Evolutionary conservation across 2,888 invertebrate species (phyloP).

Genomic region (Melieria crassipennis): DNA sequence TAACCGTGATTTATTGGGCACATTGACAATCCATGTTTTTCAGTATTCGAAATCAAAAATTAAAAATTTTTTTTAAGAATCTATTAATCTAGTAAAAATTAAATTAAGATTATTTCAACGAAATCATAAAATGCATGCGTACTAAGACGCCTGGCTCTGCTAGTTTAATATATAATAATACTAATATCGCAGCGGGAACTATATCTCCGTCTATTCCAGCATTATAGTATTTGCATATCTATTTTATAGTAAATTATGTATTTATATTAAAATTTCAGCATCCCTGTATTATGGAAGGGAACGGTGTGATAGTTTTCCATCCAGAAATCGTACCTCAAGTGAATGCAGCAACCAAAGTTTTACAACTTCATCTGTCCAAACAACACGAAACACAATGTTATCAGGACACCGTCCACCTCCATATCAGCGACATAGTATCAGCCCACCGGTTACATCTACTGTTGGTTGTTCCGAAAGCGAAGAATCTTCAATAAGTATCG

Average conservation of each 20-base stretch:
- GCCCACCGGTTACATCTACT: conserved; percentile 68
- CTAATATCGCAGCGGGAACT: too few relatives aligned
- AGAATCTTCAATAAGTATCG: conserved; percentile 75
- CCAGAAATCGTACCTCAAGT: conserved; percentile 75
- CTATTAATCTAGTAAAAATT: too few relatives aligned
- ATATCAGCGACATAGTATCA: conserved; percentile 63
- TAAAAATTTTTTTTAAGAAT: too few relatives aligned
- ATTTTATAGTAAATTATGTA: background rate
- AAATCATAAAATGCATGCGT: too few relatives aligned
- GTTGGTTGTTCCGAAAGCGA: conserved; percentile 75
- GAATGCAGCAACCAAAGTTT: conserved; percentile 68
- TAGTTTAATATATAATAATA: too few relatives aligned
- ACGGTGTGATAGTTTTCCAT: conserved; percentile 82
- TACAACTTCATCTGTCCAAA: conserved; percentile 59
- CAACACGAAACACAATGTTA: conserved; percentile 65
- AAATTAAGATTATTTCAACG: too few relatives aligned
- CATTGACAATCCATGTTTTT: too few relatives aligned
- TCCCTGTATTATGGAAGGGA: conserved; percentile 67
- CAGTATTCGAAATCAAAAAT: too few relatives aligned
- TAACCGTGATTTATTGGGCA: too few relatives aligned
- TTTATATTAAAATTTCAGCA: conserved; percentile 30
- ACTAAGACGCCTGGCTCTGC: too few relatives aligned
- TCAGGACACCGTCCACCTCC: conserved; percentile 65
- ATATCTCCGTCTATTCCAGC: too few relatives aligned
- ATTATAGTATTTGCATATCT: background rate